Evolutionary conservation across 1,140 invertebrate species (phyloP).

Genomic region (Pseudomyrmex pallidus): DNA sequence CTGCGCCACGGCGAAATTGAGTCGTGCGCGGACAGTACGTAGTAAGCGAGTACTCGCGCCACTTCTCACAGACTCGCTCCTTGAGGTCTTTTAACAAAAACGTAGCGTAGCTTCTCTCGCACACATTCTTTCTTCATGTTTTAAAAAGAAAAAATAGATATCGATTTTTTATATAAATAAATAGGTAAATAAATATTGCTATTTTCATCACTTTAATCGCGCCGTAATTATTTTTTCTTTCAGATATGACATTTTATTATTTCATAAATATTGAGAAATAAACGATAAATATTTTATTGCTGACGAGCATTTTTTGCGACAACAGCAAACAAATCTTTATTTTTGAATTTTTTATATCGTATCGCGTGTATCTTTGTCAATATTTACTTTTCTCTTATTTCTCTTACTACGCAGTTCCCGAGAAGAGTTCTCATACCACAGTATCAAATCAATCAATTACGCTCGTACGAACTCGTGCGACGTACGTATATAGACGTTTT

Average conservation of each 20-base stretch:
- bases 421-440: too few species aligned
- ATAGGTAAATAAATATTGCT: too few species aligned
- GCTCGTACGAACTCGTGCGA: not conserved
- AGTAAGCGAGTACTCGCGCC: not conserved
- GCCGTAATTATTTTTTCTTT: too few species aligned
- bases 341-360: not conserved
- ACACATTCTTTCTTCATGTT: too few species aligned
- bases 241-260: not conserved
- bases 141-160: not conserved
- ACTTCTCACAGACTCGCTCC: not conserved
- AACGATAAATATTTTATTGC: not conserved
- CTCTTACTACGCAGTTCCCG: too few species aligned
- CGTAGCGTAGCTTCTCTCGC: too few species aligned
- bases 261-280: not conserved
- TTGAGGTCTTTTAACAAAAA: not conserved
- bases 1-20: not conserved
- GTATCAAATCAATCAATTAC: not conserved
- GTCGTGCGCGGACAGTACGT: not conserved
- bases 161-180: not conserved
- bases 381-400: too few species aligned
- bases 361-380: too few species aligned
- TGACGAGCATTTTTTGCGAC: slow-evolving; percentile 3
- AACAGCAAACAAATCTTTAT: not conserved
- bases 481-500: not conserved
- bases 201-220: not conserved